phyloP scores from a whole-genome alignment of 2,888 invertebrate genomes.

The Heliconius charithonia region DNA sequence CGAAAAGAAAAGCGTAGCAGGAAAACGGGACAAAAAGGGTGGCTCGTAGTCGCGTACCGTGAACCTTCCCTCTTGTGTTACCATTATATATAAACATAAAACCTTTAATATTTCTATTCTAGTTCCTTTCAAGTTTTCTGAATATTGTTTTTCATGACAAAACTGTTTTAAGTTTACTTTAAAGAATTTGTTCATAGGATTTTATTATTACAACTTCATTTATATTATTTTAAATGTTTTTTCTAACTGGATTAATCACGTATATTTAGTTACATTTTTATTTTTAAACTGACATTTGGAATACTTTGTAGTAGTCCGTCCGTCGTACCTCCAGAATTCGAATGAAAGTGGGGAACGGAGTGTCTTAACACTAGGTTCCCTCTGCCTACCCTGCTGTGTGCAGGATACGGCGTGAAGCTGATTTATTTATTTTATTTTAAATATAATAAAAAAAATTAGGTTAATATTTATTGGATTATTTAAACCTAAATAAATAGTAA shows the following conservation, averaged over 20 bases:
- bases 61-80: conserved; percentile 30
- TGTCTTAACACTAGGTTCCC: too few relatives aligned
- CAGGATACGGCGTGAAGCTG: too few relatives aligned
- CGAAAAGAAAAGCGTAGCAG: conserved; percentile 73
- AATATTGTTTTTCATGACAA: conserved; percentile 1
- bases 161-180: background rate
- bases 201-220: background rate
- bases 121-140: background rate
- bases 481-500: too few relatives aligned
- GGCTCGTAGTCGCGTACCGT: conserved; percentile 60
- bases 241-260: background rate
- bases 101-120: conserved; percentile 6
- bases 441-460: too few relatives aligned
- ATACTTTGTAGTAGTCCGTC: too few relatives aligned
- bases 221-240: background rate
- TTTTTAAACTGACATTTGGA: too few relatives aligned
- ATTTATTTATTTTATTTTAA: too few relatives aligned
- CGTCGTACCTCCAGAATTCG: too few relatives aligned
- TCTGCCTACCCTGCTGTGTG: too few relatives aligned
- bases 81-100: conserved; percentile 20
- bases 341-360: too few relatives aligned
- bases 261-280: too few relatives aligned
- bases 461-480: too few relatives aligned
- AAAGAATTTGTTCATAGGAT: background rate
- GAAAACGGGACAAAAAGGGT: conserved; percentile 73